These are phyloP conservation scores for Oppia nitens DNA, from an alignment of 1,140 invertebrate species.

Conservation along the genomic window DNA sequence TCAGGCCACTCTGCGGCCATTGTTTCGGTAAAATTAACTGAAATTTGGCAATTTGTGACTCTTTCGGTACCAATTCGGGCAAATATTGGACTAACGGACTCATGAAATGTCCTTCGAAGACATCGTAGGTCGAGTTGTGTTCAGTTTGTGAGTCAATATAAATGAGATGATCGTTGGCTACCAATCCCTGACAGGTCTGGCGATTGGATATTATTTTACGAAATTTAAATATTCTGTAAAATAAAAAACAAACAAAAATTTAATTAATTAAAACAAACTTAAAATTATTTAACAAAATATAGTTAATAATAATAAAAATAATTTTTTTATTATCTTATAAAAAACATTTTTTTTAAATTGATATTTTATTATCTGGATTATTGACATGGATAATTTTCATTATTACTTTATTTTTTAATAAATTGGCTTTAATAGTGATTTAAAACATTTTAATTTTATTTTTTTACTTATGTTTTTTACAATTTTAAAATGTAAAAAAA, in stretches of 20 bases:
- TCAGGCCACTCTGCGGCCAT: constrained; percentile 44
- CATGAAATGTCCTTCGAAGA: constrained; percentile 74
- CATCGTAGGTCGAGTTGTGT: constrained; percentile 48
- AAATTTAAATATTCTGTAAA: constrained; percentile 68
- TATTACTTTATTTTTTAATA: too few relatives aligned
- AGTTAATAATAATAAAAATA: too few relatives aligned
- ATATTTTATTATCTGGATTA: constrained; percentile 3
- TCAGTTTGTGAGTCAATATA: constrained; percentile 54
- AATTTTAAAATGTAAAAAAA: too few relatives aligned
- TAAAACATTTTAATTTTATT: too few relatives aligned
- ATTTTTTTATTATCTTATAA: constrained; percentile 5
- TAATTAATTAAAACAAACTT: too few relatives aligned
- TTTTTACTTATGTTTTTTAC: too few relatives aligned
- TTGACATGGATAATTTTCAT: too few relatives aligned
- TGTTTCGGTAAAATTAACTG: constrained; percentile 56
- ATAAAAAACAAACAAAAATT: constrained; percentile 10
- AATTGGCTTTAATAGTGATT: too few relatives aligned
- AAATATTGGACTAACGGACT: constrained; percentile 64
- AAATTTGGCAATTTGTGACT: constrained; percentile 49
- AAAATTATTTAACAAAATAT: too few relatives aligned
- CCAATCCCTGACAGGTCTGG: constrained; percentile 59
- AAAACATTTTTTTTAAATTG: constrained; percentile 7
- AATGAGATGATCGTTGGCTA: constrained; percentile 66
- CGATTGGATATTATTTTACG: constrained; percentile 67
- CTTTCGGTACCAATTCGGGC: constrained; percentile 68